phyloP scores from a whole-genome alignment of 2,113 vertebrate genomes.

The Helogale parvula region DNA sequence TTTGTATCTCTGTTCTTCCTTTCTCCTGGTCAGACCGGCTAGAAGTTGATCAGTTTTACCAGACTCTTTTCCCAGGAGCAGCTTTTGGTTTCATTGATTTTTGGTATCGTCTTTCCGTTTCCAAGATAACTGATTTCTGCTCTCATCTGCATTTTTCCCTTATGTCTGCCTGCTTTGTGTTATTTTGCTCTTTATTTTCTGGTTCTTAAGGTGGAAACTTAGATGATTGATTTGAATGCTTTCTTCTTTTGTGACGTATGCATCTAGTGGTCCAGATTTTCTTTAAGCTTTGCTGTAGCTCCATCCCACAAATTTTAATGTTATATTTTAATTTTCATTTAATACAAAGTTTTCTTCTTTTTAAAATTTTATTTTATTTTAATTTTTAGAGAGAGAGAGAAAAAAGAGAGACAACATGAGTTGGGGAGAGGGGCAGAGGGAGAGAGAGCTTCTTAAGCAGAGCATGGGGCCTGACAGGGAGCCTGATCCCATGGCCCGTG shows the following conservation, averaged over 20 bases:
- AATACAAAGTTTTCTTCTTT: not conserved
- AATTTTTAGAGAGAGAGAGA: no score
- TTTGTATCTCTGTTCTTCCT: not conserved
- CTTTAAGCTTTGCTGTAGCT: not conserved
- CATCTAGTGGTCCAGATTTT: not conserved
- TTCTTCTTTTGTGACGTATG: not conserved
- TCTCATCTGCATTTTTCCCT: not conserved
- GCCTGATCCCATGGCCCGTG: no score
- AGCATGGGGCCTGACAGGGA: no score
- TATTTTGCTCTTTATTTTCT: not conserved
- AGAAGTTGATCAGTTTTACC: not conserved
- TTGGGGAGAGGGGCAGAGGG: no score
- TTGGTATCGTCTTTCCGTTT: not conserved
- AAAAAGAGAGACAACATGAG: no score
- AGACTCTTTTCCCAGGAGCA: not conserved
- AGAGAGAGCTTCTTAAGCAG: no score
- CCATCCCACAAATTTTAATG: not conserved
- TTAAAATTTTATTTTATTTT: no score
- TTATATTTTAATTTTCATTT: not conserved
- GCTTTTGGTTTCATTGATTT: not conserved
- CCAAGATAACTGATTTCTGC: not conserved
- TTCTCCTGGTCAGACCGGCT: not conserved
- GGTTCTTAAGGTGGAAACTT: not conserved
- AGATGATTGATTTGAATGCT: not conserved
- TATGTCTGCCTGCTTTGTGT: not conserved